phyloP scores from a whole-genome alignment of 2,113 vertebrate species.

The Pan troglodytes region DNA sequence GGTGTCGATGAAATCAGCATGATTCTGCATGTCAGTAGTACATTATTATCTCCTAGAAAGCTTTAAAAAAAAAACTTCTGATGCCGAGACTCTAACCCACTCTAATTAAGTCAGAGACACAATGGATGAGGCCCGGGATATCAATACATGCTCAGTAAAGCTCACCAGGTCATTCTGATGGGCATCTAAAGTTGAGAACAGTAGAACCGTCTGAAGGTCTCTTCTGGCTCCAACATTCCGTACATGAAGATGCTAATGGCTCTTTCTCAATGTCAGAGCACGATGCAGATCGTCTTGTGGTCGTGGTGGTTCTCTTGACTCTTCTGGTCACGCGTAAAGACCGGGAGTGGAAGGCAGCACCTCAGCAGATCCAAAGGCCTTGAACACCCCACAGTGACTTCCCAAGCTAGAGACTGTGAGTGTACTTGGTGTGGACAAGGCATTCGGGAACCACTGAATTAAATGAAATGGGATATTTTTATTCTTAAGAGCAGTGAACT shows the following conservation, averaged over 20 bases:
- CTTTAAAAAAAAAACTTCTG: too few species aligned
- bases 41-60: not conserved
- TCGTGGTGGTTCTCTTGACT: not conserved
- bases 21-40: not conserved
- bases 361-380: not conserved
- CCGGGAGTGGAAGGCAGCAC: rapidly evolving
- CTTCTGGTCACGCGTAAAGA: not conserved
- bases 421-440: not conserved
- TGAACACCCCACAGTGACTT: not conserved
- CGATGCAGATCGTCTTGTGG: rapidly evolving
- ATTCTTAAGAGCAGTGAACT: not conserved
- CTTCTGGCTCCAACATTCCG: rapidly evolving
- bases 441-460: not conserved
- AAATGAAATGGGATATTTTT: not conserved
- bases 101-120: not conserved
- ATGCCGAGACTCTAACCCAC: not conserved
- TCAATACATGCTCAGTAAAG: rapidly evolving
- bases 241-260: rapidly evolving
- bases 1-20: rapidly evolving
- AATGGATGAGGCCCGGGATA: rapidly evolving
- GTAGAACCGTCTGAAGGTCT: rapidly evolving
- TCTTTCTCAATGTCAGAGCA: not conserved
- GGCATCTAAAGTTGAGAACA: not conserved
- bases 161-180: not conserved
- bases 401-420: not conserved